Percentiles rank a stretch among this genome's conserved stretches.
Evolutionary conservation across 2,797 vertebrate species (phyloP).

Genomic region (Crenichthys baileyi): DNA sequence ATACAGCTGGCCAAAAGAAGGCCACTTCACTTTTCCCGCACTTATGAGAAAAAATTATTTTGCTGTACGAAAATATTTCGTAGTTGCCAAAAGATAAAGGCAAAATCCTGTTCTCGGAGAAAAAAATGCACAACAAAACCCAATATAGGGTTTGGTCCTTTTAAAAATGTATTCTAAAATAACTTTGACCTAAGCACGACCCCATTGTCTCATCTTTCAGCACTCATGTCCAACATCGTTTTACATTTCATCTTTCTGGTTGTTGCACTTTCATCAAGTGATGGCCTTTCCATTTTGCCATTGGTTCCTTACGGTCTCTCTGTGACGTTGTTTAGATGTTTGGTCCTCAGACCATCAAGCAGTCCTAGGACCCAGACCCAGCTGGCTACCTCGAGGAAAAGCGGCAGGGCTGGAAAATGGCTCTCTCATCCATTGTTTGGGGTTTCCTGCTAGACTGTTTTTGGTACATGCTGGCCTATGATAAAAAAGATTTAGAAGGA

Average conservation of each 20-base stretch:
- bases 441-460: conserved; percentile 64
- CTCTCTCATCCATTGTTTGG: conserved; percentile 58
- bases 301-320: neutral
- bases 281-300: neutral
- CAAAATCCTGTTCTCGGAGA: no score
- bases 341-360: conserved; percentile 11
- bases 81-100: no score
- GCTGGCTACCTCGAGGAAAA: conserved; percentile 12
- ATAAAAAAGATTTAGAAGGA: conserved; percentile 37
- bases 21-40: no score
- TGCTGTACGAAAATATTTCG: no score
- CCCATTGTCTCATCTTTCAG: neutral
- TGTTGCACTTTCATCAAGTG: neutral
- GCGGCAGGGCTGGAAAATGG: conserved; percentile 7
- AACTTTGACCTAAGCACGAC: conserved; percentile 24
- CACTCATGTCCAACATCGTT: neutral
- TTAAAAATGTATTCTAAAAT: conserved; percentile 12
- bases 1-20: no score
- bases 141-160: no score
- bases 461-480: conserved; percentile 37
- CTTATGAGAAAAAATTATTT: no score
- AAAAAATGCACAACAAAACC: no score
- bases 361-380: conserved; percentile 13
- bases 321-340: neutral
- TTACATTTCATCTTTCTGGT: neutral